Percentiles rank a stretch among this genome's conserved stretches.
These are phyloP conservation scores for Cavia porcellus DNA, from an alignment of 2,113 vertebrate species.

Conservation along the genomic window DNA sequence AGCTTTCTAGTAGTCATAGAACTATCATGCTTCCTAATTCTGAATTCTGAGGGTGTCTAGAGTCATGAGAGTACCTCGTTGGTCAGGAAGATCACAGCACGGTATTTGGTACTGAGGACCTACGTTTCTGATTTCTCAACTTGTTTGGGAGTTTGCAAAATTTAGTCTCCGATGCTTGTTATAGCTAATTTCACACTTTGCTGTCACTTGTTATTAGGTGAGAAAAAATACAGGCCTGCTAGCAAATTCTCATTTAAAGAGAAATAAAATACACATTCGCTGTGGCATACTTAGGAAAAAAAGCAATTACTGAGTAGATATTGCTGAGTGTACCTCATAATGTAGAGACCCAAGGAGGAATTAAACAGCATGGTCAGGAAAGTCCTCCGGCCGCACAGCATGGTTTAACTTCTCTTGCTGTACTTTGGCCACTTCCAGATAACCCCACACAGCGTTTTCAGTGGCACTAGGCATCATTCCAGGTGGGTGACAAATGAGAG, in stretches of 20 bases:
- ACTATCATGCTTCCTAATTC: background rate
- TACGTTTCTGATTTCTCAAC: constrained; percentile 22
- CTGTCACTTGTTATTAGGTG: constrained; percentile 74
- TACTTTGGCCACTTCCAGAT: background rate
- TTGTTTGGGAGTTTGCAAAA: constrained; percentile 66
- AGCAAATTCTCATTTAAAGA: constrained; percentile 78
- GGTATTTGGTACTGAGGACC: background rate
- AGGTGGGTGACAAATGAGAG: constrained; percentile 72
- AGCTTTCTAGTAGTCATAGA: background rate
- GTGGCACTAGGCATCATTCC: constrained; percentile 53
- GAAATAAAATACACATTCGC: constrained; percentile 59
- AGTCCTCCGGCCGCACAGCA: background rate
- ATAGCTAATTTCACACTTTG: constrained; percentile 78
- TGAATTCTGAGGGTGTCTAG: background rate
- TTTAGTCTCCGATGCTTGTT: constrained; percentile 57
- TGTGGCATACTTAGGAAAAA: constrained; percentile 62
- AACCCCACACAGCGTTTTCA: background rate
- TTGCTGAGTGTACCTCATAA: background rate
- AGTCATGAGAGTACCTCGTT: background rate
- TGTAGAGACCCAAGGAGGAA: background rate
- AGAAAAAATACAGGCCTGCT: constrained; percentile 73
- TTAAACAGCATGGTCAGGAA: background rate
- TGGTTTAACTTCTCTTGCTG: background rate
- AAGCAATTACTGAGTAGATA: constrained; percentile 66
- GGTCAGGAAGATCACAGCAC: background rate